Evolutionary conservation across 2,113 vertebrate genomes (phyloP), one percentile per base, ranked within the genome.

Genomic region (Chlamydotis undulata): DNA sequence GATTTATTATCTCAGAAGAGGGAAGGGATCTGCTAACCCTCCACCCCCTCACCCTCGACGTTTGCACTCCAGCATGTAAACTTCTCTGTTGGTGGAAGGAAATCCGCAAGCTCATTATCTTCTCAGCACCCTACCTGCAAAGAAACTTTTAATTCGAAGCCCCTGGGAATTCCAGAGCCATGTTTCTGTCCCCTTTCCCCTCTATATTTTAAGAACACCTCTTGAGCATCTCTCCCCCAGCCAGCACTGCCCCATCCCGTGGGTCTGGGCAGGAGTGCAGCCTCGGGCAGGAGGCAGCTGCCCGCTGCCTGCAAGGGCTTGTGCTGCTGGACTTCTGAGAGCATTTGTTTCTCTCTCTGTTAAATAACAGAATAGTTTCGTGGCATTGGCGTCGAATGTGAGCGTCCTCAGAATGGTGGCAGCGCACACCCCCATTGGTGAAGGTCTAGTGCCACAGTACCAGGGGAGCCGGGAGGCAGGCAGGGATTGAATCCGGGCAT

Each of bases 111-210:
- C 60, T 82, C 29, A 10, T 92, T 93, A 53, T 68, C 53, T 83
- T 89, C 83, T 64, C 53, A 52, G 41, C 49, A 57, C 24, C 49
- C 35, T 75, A 75, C 49, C 79, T 95, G 52, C 65, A 84, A 87
- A 91, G 69, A 96, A 97, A 96, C 95, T 97, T 97, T 75, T 77
- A 81, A 85, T 89, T 77, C 47, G 53, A 76, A 59, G 25, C n/a
- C 25, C 18, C 47, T 43, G 13, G 43, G 22, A 71, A 65, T 61
- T 33, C n/a, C 56, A 24, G 52, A 90, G 19, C n/a, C 28, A 6
- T 19, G 3, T 82, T 90, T 84, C 24, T 82, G 18, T 4, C 12
- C 1, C 14, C 2, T 4, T 89, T 67, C 26, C 29, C 11, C 7
- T 74, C 43, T 68, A 22, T 55, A 35, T 77, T 83, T 91, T 94